Conservation (phyloP, 2,797 vertebrate species). For the Argyrosomus regius region DNA sequence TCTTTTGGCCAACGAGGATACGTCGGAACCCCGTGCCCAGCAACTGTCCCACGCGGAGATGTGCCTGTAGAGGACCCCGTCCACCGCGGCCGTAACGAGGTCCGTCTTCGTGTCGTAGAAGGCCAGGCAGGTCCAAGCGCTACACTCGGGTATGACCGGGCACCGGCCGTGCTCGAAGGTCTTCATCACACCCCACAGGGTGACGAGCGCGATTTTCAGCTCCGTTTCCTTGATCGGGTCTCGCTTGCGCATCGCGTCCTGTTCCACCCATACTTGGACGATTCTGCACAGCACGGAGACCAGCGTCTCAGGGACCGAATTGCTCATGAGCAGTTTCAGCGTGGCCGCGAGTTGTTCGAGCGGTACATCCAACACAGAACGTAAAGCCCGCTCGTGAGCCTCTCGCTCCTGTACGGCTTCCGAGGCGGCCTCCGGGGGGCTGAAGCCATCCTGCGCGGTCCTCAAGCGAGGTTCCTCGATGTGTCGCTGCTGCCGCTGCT, state of each 20-base stretch:
- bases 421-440: background rate
- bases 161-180: conserved; percentile 30
- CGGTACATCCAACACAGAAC: background rate
- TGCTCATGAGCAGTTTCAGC: conserved; percentile 3
- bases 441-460: background rate
- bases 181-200: conserved; percentile 43
- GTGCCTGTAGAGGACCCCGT: conserved; percentile 4
- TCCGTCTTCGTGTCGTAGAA: conserved; percentile 27
- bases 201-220: conserved; percentile 9
- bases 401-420: conserved; percentile 18
- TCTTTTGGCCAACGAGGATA: conserved; percentile 9
- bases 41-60: background rate
- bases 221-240: conserved; percentile 1
- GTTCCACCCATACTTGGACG: conserved; percentile 9
- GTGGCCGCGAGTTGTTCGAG: background rate
- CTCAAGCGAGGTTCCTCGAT: background rate
- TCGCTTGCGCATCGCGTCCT: fast-evolving
- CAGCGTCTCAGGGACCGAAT: background rate
- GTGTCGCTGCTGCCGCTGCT: background rate
- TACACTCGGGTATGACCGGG: conserved; percentile 31
- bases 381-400: conserved; percentile 5
- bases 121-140: background rate
- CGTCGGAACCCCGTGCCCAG: fast-evolving
- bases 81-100: background rate
- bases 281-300: conserved; percentile 27